Conservation (phyloP, 2,888 invertebrate genomes). For the Petrolisthes cinctipes region DNA sequence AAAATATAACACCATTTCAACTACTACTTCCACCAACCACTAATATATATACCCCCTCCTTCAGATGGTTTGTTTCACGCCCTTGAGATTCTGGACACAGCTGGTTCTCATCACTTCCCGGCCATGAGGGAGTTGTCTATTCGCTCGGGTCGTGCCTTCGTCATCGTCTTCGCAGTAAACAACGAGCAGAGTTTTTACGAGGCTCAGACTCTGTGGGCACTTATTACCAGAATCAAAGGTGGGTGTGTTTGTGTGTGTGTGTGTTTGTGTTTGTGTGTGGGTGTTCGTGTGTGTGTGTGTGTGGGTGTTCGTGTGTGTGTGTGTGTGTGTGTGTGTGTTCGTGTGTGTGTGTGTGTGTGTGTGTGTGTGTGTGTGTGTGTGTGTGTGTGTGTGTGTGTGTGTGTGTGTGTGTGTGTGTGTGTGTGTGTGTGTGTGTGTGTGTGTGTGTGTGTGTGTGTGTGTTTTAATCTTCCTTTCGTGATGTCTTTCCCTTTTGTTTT, state of each 20-base stretch:
- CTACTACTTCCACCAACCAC: neutral
- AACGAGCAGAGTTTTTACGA: conserved; percentile 62
- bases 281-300: too few species aligned
- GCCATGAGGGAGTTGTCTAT: conserved; percentile 62
- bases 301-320: neutral
- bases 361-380: too few species aligned
- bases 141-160: conserved; percentile 57
- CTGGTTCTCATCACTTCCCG: conserved; percentile 61
- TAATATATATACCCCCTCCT: neutral
- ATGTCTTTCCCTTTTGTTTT: neutral
- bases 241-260: too few species aligned
- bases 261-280: too few species aligned
- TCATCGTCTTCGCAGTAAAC: conserved; percentile 64
- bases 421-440: too few species aligned
- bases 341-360: neutral
- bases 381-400: too few species aligned
- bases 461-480: neutral
- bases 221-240: conserved; percentile 63
- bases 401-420: neutral
- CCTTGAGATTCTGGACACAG: conserved; percentile 64
- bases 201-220: conserved; percentile 57
- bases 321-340: too few species aligned
- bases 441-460: neutral
- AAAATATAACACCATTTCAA: neutral
- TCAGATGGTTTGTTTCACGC: conserved; percentile 56